phyloP scores from a whole-genome alignment of 2,797 vertebrate genomes.

The Microhierax caerulescens region DNA sequence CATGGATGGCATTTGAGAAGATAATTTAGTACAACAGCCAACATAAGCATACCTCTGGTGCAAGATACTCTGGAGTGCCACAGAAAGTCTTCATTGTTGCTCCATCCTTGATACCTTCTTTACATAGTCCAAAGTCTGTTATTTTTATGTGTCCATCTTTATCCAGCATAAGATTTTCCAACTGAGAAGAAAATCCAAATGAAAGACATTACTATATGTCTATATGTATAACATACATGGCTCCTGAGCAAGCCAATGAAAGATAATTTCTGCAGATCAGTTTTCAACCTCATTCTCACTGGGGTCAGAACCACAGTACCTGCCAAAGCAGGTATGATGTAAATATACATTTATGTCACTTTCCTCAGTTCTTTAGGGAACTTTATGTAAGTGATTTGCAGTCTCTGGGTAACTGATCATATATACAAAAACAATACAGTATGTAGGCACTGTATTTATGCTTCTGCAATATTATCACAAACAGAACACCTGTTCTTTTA shows the following conservation, averaged over 20 bases:
- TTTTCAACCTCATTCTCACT: background rate
- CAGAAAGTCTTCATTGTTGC: conserved; percentile 99
- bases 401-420: background rate
- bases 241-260: background rate
- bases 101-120: conserved; percentile 95
- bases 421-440: background rate
- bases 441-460: background rate
- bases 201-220: background rate
- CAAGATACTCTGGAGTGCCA: conserved; percentile 95
- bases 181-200: conserved; percentile 70
- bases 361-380: background rate
- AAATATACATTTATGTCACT: background rate
- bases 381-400: background rate
- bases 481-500: background rate
- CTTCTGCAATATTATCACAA: background rate
- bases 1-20: background rate
- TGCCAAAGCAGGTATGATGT: background rate
- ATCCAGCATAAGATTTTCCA: conserved; percentile 99
- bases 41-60: conserved; percentile 86
- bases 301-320: background rate
- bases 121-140: conserved; percentile 97
- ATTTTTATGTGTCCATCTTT: conserved; percentile 98
- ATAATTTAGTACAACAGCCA: background rate
- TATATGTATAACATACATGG: background rate
- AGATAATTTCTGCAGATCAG: background rate